These are phyloP conservation scores for Agrotis exclamationis DNA, from an alignment of 2,888 invertebrate species.

Conservation along the genomic window DNA sequence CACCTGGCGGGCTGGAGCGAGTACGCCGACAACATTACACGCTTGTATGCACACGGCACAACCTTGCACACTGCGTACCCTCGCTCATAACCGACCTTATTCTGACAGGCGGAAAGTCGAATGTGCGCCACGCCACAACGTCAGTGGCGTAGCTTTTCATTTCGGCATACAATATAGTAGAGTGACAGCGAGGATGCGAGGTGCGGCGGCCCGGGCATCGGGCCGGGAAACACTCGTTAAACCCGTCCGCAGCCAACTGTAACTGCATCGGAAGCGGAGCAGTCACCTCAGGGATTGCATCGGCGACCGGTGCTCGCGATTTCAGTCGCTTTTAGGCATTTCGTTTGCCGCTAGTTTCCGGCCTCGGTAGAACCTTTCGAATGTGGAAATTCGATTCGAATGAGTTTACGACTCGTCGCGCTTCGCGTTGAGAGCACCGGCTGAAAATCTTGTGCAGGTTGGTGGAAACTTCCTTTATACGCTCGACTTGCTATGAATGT, in stretches of 20 bases:
- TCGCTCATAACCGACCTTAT: slow-evolving; percentile 74
- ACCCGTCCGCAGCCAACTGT: slow-evolving; percentile 73
- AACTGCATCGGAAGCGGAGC: slow-evolving; percentile 78
- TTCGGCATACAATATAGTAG: slow-evolving; percentile 70
- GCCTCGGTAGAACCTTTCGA: slow-evolving; percentile 64
- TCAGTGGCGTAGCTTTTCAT: slow-evolving; percentile 65
- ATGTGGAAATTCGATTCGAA: slow-evolving; percentile 80
- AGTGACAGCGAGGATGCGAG: slow-evolving; percentile 72
- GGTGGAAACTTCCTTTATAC: slow-evolving; percentile 80
- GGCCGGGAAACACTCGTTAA: slow-evolving; percentile 80
- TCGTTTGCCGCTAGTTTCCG: slow-evolving; percentile 70
- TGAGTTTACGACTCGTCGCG: slow-evolving; percentile 81
- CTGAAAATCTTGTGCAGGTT: slow-evolving; percentile 75
- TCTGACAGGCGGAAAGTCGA: slow-evolving; percentile 67
- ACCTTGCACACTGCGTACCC: slow-evolving; percentile 69
- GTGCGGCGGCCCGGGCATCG: slow-evolving; percentile 74
- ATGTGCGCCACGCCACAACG: slow-evolving; percentile 45
- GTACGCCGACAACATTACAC: slow-evolving; percentile 76
- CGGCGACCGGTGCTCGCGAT: slow-evolving; percentile 64
- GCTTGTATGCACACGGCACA: slow-evolving; percentile 78
- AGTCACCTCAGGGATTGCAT: slow-evolving; percentile 74
- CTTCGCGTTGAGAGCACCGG: slow-evolving; percentile 68
- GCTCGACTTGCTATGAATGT: slow-evolving; percentile 79
- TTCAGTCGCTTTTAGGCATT: slow-evolving; percentile 72
- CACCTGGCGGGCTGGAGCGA: slow-evolving; percentile 71